Evolutionary conservation across 2,888 invertebrate species (phyloP), one percentile per base, ranked within the genome.

Genomic region (Luperina nickerlii): DNA sequence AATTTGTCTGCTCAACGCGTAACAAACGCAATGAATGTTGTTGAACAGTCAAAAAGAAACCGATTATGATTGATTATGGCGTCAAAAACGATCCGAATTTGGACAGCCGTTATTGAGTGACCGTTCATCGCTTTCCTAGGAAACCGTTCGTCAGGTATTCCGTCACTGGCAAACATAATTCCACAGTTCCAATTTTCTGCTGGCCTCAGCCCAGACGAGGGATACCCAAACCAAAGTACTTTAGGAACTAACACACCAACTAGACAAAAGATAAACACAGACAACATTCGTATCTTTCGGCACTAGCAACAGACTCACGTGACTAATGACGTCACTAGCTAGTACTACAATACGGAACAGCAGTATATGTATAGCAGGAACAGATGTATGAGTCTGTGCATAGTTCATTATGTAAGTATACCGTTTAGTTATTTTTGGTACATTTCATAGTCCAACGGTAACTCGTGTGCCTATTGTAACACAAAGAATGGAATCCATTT

Each of bases 241-340:
- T 67, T 32, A 62, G 48, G 51, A 18, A 65, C 57, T 65, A 75
- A 51, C 66, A 74, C 68, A 76, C 54, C 24, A 78, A 1, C 62
- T 51, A 66, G 65, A 83, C 81, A 66, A 13, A 57, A 76, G 45
- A 62, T 76, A 75, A 72, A 85, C 85, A 85, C 51, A 78, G 48
- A 63, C 54, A 76, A 76, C 66, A 63, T 24, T 62, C 51, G 48
- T 72, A 83, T 85, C 87, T 63, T 42, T 79, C 78, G 57, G 38
- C 79, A 67, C 72, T 73, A 67, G 13, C 63, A 87, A 85, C 87
- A 87, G 48, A 45, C 11, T 42, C 76, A 71, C 86, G 76, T 86
- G 67, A 27, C 13, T 11, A 15, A 62, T 42, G 65, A 82, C 84
- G 86, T 67, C 82, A 82, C 15, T 8, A 7, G 38, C 42, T 32